Conservation (phyloP, 2,797 vertebrate genomes). For the Neostethus bicornis region DNA sequence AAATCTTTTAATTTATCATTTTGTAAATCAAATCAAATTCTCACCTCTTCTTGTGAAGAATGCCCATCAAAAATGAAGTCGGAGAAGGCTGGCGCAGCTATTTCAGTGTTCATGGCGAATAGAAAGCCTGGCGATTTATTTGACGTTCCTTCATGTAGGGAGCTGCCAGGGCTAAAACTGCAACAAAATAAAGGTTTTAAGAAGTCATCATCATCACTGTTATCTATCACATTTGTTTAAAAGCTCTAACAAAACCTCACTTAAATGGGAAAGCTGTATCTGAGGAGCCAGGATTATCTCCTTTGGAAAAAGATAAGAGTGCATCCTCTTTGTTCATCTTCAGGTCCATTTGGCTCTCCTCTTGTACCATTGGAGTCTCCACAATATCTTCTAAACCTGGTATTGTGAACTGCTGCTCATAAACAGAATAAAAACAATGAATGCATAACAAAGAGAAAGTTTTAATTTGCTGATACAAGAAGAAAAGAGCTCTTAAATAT, state of each 20-base stretch:
- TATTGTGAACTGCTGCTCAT: conserved; percentile 32
- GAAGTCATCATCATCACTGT: too few species aligned
- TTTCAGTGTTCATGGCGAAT: conserved; percentile 70
- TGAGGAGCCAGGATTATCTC: conserved; percentile 44
- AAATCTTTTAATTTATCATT: conserved; percentile 9
- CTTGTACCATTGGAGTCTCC: conserved; percentile 30
- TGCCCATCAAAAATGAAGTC: conserved; percentile 73
- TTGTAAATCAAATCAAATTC: conserved; percentile 24
- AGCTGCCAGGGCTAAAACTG: conserved; percentile 68
- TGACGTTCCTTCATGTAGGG: conserved; percentile 40
- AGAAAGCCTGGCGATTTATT: conserved; percentile 73
- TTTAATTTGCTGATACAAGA: background rate
- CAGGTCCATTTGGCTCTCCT: conserved; percentile 30
- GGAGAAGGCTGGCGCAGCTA: conserved; percentile 67
- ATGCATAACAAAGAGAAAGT: background rate
- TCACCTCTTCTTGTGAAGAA: conserved; percentile 70
- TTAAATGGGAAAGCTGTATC: conserved; percentile 70
- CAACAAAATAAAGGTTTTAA: too few species aligned
- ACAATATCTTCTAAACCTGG: conserved; percentile 33
- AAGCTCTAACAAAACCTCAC: conserved; percentile 53
- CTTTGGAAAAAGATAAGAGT: conserved; percentile 34
- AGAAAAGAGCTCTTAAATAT: background rate
- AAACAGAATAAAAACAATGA: background rate
- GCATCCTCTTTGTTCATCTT: conserved; percentile 31
- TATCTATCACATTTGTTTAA: too few species aligned